A percentile compares a stretch with the other conserved stretches of the same genome.
These are phyloP conservation scores for Rhadinocentrus ornatus DNA, from an alignment of 2,797 vertebrate genomes.

Conservation along the genomic window DNA sequence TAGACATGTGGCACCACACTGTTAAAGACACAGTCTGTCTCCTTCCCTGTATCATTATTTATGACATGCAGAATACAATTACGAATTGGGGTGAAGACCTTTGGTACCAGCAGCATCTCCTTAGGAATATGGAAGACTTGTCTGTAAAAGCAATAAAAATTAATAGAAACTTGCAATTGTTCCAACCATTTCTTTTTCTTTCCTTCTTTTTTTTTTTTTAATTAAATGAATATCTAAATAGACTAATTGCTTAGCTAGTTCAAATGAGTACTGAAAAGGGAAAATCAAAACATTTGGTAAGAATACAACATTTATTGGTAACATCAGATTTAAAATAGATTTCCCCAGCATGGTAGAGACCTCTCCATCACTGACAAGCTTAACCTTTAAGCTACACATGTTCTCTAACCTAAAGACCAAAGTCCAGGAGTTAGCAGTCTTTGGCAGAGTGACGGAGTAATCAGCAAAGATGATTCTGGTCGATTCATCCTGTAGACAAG, in stretches of 20 bases:
- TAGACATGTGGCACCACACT: slow-evolving; percentile 82
- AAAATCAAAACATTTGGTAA: slow-evolving; percentile 1
- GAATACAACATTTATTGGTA: background rate
- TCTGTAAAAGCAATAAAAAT: slow-evolving; percentile 69
- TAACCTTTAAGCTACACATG: slow-evolving; percentile 17
- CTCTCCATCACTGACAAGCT: background rate
- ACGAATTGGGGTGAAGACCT: slow-evolving; percentile 81
- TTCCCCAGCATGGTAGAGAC: background rate
- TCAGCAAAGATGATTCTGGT: slow-evolving; percentile 85
- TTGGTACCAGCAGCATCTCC: slow-evolving; percentile 87
- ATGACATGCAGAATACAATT: slow-evolving; percentile 86
- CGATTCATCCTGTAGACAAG: slow-evolving; percentile 87
- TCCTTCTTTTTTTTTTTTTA: background rate
- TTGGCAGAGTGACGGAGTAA: slow-evolving; percentile 81
- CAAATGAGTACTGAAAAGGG: background rate
- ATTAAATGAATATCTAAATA: background rate
- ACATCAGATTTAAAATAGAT: slow-evolving; percentile 1
- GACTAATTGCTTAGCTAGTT: background rate
- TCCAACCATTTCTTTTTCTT: background rate
- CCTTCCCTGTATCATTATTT: slow-evolving; percentile 91
- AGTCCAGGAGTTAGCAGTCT: slow-evolving; percentile 85
- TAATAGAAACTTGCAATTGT: background rate
- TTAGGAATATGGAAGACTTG: slow-evolving; percentile 88
- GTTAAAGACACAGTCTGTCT: slow-evolving; percentile 84
- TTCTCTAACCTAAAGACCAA: slow-evolving; percentile 89